phyloP scores from a whole-genome alignment of 2,888 invertebrate species.

The Philaethria dido region DNA sequence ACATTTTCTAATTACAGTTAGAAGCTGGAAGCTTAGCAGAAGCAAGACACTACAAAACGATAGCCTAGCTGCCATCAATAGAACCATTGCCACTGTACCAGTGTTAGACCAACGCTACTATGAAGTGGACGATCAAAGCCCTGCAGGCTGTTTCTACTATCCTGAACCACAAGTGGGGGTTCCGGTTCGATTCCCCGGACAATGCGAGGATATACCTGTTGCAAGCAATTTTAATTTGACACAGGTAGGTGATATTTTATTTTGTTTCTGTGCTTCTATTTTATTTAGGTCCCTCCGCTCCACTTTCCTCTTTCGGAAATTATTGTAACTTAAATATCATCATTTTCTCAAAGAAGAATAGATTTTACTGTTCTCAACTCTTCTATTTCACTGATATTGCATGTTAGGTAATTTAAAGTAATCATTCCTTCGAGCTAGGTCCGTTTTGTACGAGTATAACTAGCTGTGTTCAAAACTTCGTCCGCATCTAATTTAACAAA shows the following conservation, averaged over 20 bases:
- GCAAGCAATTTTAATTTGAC: constrained; percentile 47
- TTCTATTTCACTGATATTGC: too few species aligned
- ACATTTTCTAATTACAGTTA: constrained; percentile 44
- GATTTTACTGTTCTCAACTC: too few species aligned
- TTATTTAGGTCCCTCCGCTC: too few species aligned
- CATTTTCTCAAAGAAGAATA: too few species aligned
- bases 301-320: too few species aligned
- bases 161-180: constrained; percentile 53
- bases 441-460: too few species aligned
- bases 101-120: constrained; percentile 57
- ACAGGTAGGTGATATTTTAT: constrained; percentile 33
- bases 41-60: constrained; percentile 47
- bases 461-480: too few species aligned
- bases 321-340: too few species aligned
- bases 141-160: constrained; percentile 59
- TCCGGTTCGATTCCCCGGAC: constrained; percentile 58
- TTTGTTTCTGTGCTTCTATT: too few species aligned
- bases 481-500: too few species aligned
- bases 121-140: constrained; percentile 49
- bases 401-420: too few species aligned
- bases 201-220: constrained; percentile 51
- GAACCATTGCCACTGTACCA: constrained; percentile 47
- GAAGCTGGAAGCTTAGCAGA: constrained; percentile 63
- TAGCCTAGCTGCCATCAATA: constrained; percentile 50
- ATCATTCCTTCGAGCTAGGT: too few species aligned